Base-by-base conservation (phyloP, 2,888 invertebrate species). In the Melanargia galathea region DNA sequence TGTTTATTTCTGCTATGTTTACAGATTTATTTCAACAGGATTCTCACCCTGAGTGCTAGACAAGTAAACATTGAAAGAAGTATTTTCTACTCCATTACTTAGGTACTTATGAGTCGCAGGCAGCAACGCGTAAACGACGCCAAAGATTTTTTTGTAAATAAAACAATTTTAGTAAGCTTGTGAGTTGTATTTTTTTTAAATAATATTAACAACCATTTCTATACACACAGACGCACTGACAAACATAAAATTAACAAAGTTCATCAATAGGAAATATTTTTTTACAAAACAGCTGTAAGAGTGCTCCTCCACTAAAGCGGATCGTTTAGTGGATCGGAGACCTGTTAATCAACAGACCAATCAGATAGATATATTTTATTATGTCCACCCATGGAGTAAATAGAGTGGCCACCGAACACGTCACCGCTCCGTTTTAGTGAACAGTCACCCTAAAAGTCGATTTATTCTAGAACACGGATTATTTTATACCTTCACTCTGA, bases 121-220 rank as follows among this genome's bases (percentile, higher is more conserved):
- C 30, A 30, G 26, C 3, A 30, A 30, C 6, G 6, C 7, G 6
- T 6, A 8, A 30, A 4, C 26, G 6, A 30, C n/a, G n/a, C 51
- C 68, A 58, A 59, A 63, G 54, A 24, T 33, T 24, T 54, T 26
- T 13, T 62, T 67, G 55, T 49, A 68, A 70, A 67, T 51, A 66
- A 54, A 64, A 46, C 24, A 62, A 30, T 54, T 59, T 43, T 54
- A 60, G 66, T 54, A 60, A 48, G 43, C 43, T n/a, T n/a, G n/a
- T n/a, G n/a, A 18, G 18, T 64, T 45, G 60, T 60, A 49, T 83
- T 82, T 81, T 83, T 79, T 75, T n/a, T n/a, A n/a, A 80, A 81
- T 81, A 80, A 81, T 79, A 83, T 80, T 80, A 83, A 82, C 81
- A 83, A 76, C 77, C 68, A 67, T 45, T 67, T 64, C 64, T 75